Percentiles rank a stretch among this genome's conserved stretches.
Conservation (phyloP, 2,888 invertebrate genomes). For the Apodemia duryi region DNA sequence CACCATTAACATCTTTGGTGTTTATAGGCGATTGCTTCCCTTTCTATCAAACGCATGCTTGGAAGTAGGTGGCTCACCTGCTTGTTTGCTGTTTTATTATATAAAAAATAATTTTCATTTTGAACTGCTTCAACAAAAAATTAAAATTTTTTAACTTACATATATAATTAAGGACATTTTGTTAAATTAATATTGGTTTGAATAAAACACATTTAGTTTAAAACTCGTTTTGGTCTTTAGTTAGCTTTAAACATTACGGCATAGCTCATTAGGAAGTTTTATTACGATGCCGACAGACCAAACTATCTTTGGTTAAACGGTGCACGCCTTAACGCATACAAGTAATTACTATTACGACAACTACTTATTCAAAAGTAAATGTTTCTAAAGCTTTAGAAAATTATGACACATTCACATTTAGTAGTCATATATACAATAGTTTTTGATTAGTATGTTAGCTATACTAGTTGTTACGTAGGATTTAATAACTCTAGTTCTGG, state of each 20-base stretch:
- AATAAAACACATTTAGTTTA: neutral
- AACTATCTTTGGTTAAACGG: neutral
- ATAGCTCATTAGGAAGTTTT: slow-evolving; percentile 1
- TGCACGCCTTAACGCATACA: neutral
- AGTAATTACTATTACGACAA: neutral
- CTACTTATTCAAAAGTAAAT: slow-evolving; percentile 2
- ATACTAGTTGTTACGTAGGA: too few relatives aligned
- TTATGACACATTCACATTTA: neutral
- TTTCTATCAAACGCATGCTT: too few relatives aligned
- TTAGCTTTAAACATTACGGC: neutral
- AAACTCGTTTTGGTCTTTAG: neutral
- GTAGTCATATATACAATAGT: too few relatives aligned
- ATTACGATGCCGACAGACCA: neutral
- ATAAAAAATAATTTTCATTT: too few relatives aligned
- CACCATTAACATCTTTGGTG: too few relatives aligned
- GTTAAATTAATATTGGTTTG: neutral
- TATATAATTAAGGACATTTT: neutral
- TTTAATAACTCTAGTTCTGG: too few relatives aligned
- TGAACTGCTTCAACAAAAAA: too few relatives aligned
- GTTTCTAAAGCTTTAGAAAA: neutral
- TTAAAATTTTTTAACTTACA: too few relatives aligned
- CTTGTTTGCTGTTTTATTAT: too few relatives aligned
- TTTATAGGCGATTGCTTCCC: too few relatives aligned
- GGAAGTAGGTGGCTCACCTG: too few relatives aligned
- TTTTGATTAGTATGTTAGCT: too few relatives aligned